Percentiles rank a stretch among this genome's conserved stretches.
Evolutionary conservation across 2,797 vertebrate species (phyloP).

Genomic region (Sandelia bainsii): DNA sequence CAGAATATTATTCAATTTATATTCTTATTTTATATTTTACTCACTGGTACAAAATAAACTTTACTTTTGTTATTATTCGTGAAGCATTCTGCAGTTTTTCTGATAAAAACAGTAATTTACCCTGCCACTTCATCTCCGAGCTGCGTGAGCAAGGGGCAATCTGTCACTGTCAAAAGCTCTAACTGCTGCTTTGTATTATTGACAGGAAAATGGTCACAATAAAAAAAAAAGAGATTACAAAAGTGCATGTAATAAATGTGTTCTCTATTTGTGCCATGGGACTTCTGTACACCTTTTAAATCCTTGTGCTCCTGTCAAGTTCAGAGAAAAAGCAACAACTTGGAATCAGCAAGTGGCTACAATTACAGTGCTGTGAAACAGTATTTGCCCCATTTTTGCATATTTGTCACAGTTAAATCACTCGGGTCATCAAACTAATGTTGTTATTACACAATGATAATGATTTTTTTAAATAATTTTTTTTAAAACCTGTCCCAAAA

Average conservation of each 20-base stretch:
- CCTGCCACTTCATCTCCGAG: not conserved
- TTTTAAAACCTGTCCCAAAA: no score
- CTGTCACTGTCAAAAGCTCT: constrained; percentile 40
- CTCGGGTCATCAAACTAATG: no score
- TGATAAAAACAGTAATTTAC: constrained; percentile 25
- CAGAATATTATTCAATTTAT: constrained; percentile 6
- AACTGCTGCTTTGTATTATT: constrained; percentile 18
- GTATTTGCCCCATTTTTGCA: no score
- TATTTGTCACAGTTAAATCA: no score
- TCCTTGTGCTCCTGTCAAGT: not conserved
- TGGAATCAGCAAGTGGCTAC: not conserved
- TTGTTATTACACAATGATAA: no score
- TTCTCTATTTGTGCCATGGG: not conserved
- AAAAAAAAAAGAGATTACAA: constrained; percentile 5
- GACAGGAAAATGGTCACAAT: constrained; percentile 42
- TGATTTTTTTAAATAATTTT: no score
- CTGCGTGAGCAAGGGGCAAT: constrained; percentile 7
- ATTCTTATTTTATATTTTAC: constrained; percentile 7
- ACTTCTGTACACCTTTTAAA: constrained; percentile 4
- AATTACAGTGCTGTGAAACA: not conserved
- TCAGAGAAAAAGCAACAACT: constrained; percentile 5
- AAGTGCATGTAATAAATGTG: constrained; percentile 38
- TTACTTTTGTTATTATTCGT: constrained; percentile 10
- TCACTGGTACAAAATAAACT: constrained; percentile 9
- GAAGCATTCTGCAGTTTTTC: constrained; percentile 9